Conservation (phyloP, 2,113 vertebrate genomes). For the Engystomops pustulosus region DNA sequence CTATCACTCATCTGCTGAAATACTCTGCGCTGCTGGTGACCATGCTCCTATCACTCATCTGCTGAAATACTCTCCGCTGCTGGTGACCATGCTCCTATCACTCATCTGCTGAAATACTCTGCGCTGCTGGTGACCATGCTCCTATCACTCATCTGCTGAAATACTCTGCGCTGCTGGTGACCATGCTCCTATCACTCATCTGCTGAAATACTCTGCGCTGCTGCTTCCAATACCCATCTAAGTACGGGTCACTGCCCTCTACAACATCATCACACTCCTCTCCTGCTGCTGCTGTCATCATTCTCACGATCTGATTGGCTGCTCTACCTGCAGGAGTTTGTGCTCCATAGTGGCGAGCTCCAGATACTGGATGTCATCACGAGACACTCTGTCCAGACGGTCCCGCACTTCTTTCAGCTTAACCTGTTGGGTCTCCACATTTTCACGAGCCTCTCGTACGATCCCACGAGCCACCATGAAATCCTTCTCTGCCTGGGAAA, state of each 20-base stretch:
- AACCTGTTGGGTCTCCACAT: constrained; percentile 82
- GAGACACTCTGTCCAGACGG: constrained; percentile 90
- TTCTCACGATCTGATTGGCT: not conserved
- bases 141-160: no score
- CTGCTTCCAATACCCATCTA: no score
- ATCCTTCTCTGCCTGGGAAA: constrained; percentile 84
- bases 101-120: not conserved
- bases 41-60: no score
- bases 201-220: no score
- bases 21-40: no score
- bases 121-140: no score
- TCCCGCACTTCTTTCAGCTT: constrained; percentile 91
- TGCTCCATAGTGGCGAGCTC: constrained; percentile 94
- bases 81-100: no score
- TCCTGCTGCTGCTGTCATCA: not conserved
- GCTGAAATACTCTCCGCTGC: no score
- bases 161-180: no score
- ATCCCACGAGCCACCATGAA: constrained; percentile 95
- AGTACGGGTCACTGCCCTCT: not conserved
- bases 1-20: no score
- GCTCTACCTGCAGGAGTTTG: constrained; percentile 87
- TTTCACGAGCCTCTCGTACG: constrained; percentile 84
- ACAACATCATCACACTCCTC: not conserved
- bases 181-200: no score
- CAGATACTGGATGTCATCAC: constrained; percentile 91